Base-by-base conservation (phyloP, 1,140 invertebrate species). In the Forficula auricularia region DNA sequence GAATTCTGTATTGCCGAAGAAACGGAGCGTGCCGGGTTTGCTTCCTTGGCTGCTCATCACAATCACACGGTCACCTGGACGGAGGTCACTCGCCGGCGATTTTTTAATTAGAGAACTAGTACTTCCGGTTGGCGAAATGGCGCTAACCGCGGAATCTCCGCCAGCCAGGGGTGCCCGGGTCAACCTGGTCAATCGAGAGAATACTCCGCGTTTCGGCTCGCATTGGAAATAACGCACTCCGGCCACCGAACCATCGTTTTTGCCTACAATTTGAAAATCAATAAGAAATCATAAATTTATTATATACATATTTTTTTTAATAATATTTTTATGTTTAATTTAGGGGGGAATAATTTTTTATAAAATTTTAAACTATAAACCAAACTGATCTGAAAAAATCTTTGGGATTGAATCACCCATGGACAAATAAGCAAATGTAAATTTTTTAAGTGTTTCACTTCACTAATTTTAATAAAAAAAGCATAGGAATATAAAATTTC, bases 201-300 rank as follows among this genome's bases (percentile, higher is more conserved):
- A 98, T 18, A 97, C 82, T 6, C 94, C 94, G 22, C 79, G 75
- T 53, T 89, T 89, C 6, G 86, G 72, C 60, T 90, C 84, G 60
- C 92, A 97, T 63, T 95, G 89, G 59, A 94, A 94, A 59, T 94
- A 95, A 20, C 82, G 70, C 16, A 77, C 75, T 20, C 90, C 91
- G 41, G 82, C 80, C 34, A 98, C 90, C 14, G 88, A 87, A 13
- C 94, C 94, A 66, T 97, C 90, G 60, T 98, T 97, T 70, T 97
- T 97, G 33, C 84, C 84, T 88, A 57, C 44, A 27, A 27, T n/a
- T 40, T 33, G 3, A 38, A 66, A 55, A 40, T 4, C 15, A 42
- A 34, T 19, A 36, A 18, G n/a, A n/a, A 45, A 4, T 20, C 20
- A 27, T 20, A n/a, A n/a, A n/a, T n/a, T n/a, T n/a, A n/a, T n/a